phyloP scores from a whole-genome alignment of 2,797 vertebrate species.

The Muraenolepis orangiensis region DNA sequence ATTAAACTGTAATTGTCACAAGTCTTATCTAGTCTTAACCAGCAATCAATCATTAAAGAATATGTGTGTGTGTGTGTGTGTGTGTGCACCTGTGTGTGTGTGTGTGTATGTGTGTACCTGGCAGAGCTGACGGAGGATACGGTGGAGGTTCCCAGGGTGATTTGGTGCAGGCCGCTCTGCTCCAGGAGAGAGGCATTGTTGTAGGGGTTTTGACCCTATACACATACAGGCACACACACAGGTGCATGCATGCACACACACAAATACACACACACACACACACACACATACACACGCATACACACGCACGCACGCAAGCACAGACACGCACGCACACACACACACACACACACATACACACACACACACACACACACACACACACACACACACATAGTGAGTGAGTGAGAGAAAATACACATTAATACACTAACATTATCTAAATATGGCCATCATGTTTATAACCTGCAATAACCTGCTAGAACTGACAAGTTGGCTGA shows the following conservation, averaged over 20 bases:
- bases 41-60: background rate
- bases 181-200: slow-evolving; percentile 94
- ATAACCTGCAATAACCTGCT: background rate
- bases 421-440: too few relatives aligned
- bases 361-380: background rate
- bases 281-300: background rate
- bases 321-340: slow-evolving; percentile 20
- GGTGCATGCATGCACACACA: slow-evolving; percentile 19
- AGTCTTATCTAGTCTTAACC: too few relatives aligned
- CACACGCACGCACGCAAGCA: slow-evolving; percentile 13
- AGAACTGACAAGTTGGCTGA: background rate
- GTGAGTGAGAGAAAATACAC: background rate
- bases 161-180: slow-evolving; percentile 95
- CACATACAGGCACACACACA: slow-evolving; percentile 14
- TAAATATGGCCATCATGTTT: background rate
- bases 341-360: background rate
- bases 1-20: too few relatives aligned
- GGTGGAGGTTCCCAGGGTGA: slow-evolving; percentile 95
- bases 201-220: slow-evolving; percentile 65
- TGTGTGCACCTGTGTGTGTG: slow-evolving; percentile 22
- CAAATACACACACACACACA: background rate
- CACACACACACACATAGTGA: background rate
- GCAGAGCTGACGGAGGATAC: slow-evolving; percentile 97
- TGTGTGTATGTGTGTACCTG: slow-evolving; percentile 64
- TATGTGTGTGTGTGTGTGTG: slow-evolving; percentile 24